Percentiles rank a stretch among this genome's conserved stretches.
phyloP scores from a whole-genome alignment of 2,888 invertebrate genomes.

The Micropterix aruncella region DNA sequence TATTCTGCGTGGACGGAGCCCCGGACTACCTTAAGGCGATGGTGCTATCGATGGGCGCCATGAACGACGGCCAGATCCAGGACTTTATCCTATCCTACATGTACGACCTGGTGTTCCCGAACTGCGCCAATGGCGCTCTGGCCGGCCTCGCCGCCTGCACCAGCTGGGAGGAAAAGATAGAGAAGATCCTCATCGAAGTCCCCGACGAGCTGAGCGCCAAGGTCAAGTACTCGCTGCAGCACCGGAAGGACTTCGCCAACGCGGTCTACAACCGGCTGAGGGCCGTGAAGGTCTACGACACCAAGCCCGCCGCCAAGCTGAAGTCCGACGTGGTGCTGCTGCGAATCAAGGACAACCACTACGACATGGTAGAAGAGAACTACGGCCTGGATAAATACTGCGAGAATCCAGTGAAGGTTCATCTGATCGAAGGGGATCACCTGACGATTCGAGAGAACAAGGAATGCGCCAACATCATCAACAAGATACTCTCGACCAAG shows the following conservation, averaged over 20 bases:
- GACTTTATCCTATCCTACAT: background rate
- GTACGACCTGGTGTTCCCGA: background rate
- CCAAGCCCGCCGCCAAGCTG: background rate
- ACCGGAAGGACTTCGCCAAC: background rate
- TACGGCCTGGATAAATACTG: constrained; percentile 18
- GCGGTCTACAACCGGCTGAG: background rate
- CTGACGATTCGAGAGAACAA: constrained; percentile 26
- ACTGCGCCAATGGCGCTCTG: background rate
- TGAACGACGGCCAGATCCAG: background rate
- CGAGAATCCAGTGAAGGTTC: constrained; percentile 21
- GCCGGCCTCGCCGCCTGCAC: background rate
- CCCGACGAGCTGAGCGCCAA: background rate
- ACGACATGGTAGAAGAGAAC: background rate
- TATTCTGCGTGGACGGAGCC: background rate
- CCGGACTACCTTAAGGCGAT: background rate
- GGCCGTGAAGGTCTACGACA: background rate
- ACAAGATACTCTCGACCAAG: constrained; percentile 9
- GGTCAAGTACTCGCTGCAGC: background rate
- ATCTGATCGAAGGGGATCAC: constrained; percentile 34
- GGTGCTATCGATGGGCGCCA: background rate
- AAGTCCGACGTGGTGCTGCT: background rate
- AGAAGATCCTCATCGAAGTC: background rate
- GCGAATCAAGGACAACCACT: background rate
- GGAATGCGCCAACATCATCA: constrained; percentile 24
- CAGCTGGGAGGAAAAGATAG: background rate